Evolutionary conservation across 2,888 invertebrate genomes (phyloP).

Genomic region (Trisateles emortualis): DNA sequence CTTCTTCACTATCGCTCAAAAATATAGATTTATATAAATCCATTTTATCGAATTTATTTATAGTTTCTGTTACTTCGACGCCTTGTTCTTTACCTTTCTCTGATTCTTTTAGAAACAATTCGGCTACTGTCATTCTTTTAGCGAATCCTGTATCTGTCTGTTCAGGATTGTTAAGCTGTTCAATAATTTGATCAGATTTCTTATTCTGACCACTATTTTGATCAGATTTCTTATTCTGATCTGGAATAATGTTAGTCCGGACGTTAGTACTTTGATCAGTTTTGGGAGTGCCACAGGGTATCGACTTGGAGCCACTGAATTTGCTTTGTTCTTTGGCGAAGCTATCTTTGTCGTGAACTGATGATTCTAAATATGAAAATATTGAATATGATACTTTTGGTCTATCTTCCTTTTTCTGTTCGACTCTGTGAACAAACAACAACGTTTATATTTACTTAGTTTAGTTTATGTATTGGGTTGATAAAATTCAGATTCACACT

Average conservation of each 20-base stretch:
- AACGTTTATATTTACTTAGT: too few relatives aligned
- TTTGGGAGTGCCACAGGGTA: conserved; percentile 38
- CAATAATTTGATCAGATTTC: neutral
- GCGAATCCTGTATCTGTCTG: conserved; percentile 38
- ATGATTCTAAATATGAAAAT: conserved; percentile 91
- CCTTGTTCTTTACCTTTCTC: conserved; percentile 67
- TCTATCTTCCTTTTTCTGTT: conserved; percentile 72
- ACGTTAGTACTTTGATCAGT: neutral
- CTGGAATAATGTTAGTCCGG: conserved; percentile 1
- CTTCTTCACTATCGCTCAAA: conserved; percentile 91
- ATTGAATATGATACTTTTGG: conserved; percentile 91
- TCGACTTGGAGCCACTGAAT: conserved; percentile 78
- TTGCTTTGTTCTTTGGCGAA: conserved; percentile 80
- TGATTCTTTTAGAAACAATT: conserved; percentile 79
- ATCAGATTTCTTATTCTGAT: conserved; percentile 11
- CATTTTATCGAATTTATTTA: conserved; percentile 82
- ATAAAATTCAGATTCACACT: too few relatives aligned
- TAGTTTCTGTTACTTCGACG: conserved; percentile 70
- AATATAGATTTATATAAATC: conserved; percentile 97
- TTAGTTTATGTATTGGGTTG: too few relatives aligned
- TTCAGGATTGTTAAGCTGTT: conserved; percentile 2
- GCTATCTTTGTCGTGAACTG: conserved; percentile 85
- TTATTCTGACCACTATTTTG: neutral
- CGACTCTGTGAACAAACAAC: conserved; percentile 68
- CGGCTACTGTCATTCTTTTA: conserved; percentile 81